Evolutionary conservation across 1,140 invertebrate genomes (phyloP), one percentile per base, ranked within the genome.

Genomic region (Orius laevigatus): DNA sequence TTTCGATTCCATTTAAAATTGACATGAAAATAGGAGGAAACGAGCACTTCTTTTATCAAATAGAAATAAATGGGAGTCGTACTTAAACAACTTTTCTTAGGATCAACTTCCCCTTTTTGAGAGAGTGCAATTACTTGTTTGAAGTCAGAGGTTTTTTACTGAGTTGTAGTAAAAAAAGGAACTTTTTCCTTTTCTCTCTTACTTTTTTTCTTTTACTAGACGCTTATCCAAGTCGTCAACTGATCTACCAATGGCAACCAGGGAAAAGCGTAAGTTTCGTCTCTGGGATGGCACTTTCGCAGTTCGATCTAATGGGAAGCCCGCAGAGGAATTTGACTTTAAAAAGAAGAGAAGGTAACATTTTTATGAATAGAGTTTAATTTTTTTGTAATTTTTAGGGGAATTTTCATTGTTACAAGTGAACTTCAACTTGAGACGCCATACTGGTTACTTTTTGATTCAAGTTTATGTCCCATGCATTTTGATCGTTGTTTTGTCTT

Each of bases 401-500:
- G 75, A 79, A 53, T 94, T 93, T 62, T 87, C 88, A 14, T 74
- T 91, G 25, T 72, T 94, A 3, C 89, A 90, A 59, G 77, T 97
- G 5, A 90, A 87, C 25, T 94, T 96, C 64, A 89, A 90, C 64
- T 70, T 95, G 5, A 81, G 85, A 57, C 71, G 91, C 5, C 80
- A 91, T 59, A 86, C 88, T 1, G 90, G 90, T 38, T 94, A 92
- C 62, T 95, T 93, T 65, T 70, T 95, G 3, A 89, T 95, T 53
- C 88, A 94, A 68, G 87, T 92, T 10, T 94, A 94, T 64, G 75
- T 94, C 18, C 92, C 93, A 0, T 95, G 91, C 60, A 87, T 90
- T 43, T 70, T 96, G 42, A 90, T 95, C 51, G 91, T 95, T 1
- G 84, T 93, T 1, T 68, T 96, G 1, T 94, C 88, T 0, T 97